Evolutionary conservation across 2,113 vertebrate species (phyloP).

Genomic region (Pangasianodon hypophthalmus): DNA sequence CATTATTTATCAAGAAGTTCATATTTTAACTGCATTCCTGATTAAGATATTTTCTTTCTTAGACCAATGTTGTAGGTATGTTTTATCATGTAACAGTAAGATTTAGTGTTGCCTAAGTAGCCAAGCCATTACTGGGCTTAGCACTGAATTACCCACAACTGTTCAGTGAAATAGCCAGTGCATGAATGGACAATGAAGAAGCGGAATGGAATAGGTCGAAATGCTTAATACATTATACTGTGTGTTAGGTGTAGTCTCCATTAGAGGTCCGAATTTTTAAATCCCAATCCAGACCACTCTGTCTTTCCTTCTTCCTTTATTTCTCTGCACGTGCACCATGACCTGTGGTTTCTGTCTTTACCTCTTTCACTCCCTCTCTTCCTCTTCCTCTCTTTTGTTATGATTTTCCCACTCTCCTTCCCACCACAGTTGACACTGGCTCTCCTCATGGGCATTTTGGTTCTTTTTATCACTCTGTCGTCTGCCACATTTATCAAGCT

Average conservation of each 20-base stretch:
- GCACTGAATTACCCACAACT: background rate
- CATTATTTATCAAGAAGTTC: background rate
- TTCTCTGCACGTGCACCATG: slow-evolving; percentile 79
- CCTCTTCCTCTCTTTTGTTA: slow-evolving; percentile 52
- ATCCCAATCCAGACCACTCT: slow-evolving; percentile 70
- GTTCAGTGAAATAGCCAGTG: background rate
- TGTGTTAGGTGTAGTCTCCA: slow-evolving; percentile 75
- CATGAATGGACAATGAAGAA: background rate
- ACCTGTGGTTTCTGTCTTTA: slow-evolving; percentile 75
- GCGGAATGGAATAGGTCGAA: background rate
- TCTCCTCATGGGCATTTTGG: slow-evolving; percentile 81
- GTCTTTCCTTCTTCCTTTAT: slow-evolving; percentile 68
- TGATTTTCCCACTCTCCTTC: slow-evolving; percentile 49
- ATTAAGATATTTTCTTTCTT: background rate
- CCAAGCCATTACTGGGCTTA: background rate
- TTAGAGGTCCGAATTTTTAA: slow-evolving; percentile 78
- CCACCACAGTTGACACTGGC: slow-evolving; percentile 80
- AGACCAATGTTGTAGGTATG: background rate
- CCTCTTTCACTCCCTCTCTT: slow-evolving; percentile 66
- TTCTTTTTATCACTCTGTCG: slow-evolving; percentile 85
- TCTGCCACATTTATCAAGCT: slow-evolving; percentile 82
- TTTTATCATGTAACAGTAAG: background rate
- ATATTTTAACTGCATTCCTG: background rate
- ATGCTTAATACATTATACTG: slow-evolving; percentile 6
- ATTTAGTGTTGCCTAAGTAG: background rate